Conservation (phyloP, 2,113 vertebrate species). For the Bufo bufo region DNA sequence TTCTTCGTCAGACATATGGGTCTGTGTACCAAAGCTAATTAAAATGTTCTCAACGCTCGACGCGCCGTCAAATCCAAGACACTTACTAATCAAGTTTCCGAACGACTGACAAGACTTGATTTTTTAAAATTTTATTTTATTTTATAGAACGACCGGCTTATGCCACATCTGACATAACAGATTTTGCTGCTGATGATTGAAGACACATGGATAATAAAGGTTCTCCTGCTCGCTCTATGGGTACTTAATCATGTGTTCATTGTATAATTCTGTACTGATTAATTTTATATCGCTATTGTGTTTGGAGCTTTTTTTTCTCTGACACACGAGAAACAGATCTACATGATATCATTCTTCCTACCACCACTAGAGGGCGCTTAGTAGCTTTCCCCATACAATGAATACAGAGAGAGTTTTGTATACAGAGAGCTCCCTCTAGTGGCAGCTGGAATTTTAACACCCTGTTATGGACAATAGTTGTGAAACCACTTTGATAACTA, state of each 20-base stretch:
- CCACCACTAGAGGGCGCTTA: background rate
- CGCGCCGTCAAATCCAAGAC: constrained; percentile 28
- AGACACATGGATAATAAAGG: constrained; percentile 7
- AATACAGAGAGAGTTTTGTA: too few relatives aligned
- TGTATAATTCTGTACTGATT: too few relatives aligned
- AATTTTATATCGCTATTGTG: too few relatives aligned
- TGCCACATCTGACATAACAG: constrained; percentile 40
- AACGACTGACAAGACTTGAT: background rate
- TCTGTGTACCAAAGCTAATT: constrained; percentile 53
- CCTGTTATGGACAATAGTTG: too few relatives aligned
- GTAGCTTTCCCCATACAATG: too few relatives aligned
- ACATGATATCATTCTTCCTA: too few relatives aligned
- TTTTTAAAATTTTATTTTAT: background rate
- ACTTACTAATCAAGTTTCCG: constrained; percentile 28
- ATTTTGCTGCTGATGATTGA: constrained; percentile 35
- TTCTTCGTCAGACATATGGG: constrained; percentile 36
- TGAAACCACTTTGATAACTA: too few relatives aligned
- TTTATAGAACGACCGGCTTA: background rate
- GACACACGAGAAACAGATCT: too few relatives aligned
- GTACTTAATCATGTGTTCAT: background rate
- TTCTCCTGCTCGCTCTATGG: background rate
- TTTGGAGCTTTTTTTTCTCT: too few relatives aligned
- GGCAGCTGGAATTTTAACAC: too few relatives aligned
- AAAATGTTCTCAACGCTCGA: constrained; percentile 26
- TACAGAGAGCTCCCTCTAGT: too few relatives aligned